A percentile compares a stretch with the other conserved stretches of the same genome.
Evolutionary conservation across 2,797 vertebrate genomes (phyloP).

Genomic region (Euthynnus affinis): DNA sequence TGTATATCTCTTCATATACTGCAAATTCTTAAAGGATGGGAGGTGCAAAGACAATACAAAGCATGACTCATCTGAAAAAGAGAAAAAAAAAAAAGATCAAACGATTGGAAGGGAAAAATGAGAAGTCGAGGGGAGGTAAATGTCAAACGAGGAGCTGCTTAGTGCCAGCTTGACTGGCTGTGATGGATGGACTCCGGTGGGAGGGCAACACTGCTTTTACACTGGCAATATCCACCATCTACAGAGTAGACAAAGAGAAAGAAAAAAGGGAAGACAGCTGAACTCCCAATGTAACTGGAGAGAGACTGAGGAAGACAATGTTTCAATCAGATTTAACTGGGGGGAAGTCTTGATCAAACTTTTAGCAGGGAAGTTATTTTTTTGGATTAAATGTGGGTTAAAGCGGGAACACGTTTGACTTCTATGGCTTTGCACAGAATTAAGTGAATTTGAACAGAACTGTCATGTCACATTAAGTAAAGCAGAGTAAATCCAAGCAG

Average conservation of each 20-base stretch:
- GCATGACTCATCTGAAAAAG: conserved; percentile 37
- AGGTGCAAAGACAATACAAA: conserved; percentile 21
- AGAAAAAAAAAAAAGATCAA: conserved; percentile 20
- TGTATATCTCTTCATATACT: neutral
- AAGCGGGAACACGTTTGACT: neutral
- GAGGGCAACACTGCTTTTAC: conserved; percentile 62
- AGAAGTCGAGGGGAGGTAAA: conserved; percentile 62
- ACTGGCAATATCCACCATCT: conserved; percentile 48
- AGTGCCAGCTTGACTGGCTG: conserved; percentile 39
- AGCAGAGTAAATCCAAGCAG: too few relatives aligned
- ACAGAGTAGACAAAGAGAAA: conserved; percentile 39
- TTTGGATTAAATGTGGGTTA: neutral
- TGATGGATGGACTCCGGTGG: conserved; percentile 73
- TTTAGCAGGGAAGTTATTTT: neutral
- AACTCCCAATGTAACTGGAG: conserved; percentile 7
- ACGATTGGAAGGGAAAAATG: conserved; percentile 44
- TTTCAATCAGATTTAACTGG: neutral
- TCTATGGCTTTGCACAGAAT: too few relatives aligned
- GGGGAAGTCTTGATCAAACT: neutral
- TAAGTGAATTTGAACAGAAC: too few relatives aligned
- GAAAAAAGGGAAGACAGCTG: conserved; percentile 10
- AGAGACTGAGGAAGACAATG: conserved; percentile 6
- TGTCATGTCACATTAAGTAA: neutral
- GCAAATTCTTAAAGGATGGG: neutral
- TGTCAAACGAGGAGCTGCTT: conserved; percentile 66